A percentile compares a stretch with the other conserved stretches of the same genome.
phyloP scores from a whole-genome alignment of 1,140 invertebrate genomes.

The Andricus grossulariae region DNA sequence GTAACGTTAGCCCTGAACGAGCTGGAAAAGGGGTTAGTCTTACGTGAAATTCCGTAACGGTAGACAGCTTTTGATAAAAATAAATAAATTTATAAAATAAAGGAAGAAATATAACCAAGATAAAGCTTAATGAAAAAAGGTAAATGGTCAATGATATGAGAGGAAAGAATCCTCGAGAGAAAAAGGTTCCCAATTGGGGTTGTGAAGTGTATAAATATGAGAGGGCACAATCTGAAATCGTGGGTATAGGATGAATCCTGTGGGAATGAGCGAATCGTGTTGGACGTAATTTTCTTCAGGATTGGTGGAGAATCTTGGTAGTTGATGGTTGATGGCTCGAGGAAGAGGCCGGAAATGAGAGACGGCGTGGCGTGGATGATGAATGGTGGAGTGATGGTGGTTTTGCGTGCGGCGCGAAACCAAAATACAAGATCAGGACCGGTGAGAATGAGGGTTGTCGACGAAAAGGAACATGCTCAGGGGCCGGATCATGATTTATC shows the following conservation, averaged over 20 bases:
- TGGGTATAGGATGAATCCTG: background rate
- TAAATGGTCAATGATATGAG: too few species aligned
- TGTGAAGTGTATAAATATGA: background rate
- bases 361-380: background rate
- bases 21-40: too few species aligned
- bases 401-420: slow-evolving; percentile 1
- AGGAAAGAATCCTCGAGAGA: background rate
- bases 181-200: background rate
- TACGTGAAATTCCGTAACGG: too few species aligned
- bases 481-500: slow-evolving; percentile 35
- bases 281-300: slow-evolving; percentile 6
- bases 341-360: background rate
- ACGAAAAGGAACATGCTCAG: slow-evolving; percentile 2
- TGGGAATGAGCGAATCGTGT: slow-evolving; percentile 7
- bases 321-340: too few species aligned
- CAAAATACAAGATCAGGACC: slow-evolving; percentile 11
- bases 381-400: slow-evolving; percentile 19
- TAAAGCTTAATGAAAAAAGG: too few species aligned
- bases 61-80: too few species aligned
- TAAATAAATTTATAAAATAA: too few species aligned
- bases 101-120: too few species aligned
- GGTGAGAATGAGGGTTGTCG: slow-evolving; percentile 27
- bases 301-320: background rate
- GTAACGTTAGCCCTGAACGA: too few species aligned
- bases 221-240: background rate